Percentiles rank a stretch among this genome's conserved stretches.
Evolutionary conservation across 2,888 invertebrate species (phyloP).

Genomic region (Synanthedon tipuliformis): DNA sequence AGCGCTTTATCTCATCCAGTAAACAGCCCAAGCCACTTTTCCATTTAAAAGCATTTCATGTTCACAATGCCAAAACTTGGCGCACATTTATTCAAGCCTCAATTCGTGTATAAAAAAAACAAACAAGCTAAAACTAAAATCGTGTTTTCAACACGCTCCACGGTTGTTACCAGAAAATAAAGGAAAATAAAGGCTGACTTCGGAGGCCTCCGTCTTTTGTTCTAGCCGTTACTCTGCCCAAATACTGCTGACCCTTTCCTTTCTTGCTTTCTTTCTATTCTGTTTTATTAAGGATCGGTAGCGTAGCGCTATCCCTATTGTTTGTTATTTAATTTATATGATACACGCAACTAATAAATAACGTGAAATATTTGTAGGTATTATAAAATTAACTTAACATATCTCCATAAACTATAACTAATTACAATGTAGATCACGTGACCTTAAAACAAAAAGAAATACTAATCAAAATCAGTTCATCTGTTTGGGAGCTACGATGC

Average conservation of each 20-base stretch:
- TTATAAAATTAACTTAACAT: too few relatives aligned
- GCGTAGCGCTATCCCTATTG: neutral
- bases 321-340: too few relatives aligned
- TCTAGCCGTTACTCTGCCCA: conserved; percentile 14
- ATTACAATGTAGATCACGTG: too few relatives aligned
- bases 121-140: neutral
- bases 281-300: conserved; percentile 9
- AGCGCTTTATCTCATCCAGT: too few relatives aligned
- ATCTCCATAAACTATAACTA: too few relatives aligned
- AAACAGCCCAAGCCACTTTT: neutral
- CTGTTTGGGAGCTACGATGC: too few relatives aligned
- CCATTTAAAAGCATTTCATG: neutral
- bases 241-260: conserved; percentile 1
- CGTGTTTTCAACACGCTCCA: neutral
- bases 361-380: too few relatives aligned
- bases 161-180: neutral
- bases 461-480: too few relatives aligned
- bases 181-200: neutral
- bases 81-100: neutral
- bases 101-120: neutral
- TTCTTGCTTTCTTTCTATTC: conserved; percentile 4
- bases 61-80: neutral
- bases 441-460: too few relatives aligned
- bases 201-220: conserved; percentile 19
- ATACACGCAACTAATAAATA: too few relatives aligned